A percentile compares a stretch with the other conserved stretches of the same genome.
These are phyloP conservation scores for Axea sp. DNA, from an alignment of 2,888 invertebrate genomes.

Conservation along the genomic window DNA sequence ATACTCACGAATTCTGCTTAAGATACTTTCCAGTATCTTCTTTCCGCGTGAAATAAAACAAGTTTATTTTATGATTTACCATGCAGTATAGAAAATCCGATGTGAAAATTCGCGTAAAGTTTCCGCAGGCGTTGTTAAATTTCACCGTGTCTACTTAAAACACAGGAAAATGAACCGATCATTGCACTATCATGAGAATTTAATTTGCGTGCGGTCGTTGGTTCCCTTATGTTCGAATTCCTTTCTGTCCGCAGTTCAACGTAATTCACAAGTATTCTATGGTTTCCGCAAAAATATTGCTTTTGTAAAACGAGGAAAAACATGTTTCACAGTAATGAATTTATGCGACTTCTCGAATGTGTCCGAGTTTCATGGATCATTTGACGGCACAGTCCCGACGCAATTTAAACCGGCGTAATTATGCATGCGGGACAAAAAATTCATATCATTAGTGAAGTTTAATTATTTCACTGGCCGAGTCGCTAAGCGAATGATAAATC, in stretches of 20 bases:
- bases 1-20: too few species aligned
- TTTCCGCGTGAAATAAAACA: too few species aligned
- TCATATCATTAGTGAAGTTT: conserved; percentile 40
- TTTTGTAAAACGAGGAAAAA: conserved; percentile 28
- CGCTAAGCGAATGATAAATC: conserved; percentile 6
- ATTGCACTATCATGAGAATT: conserved; percentile 13
- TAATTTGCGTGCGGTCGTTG: conserved; percentile 12
- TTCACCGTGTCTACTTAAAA: background rate
- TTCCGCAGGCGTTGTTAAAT: background rate
- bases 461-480: conserved; percentile 18
- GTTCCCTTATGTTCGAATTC: background rate
- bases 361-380: conserved; percentile 39
- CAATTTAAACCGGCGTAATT: conserved; percentile 32
- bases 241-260: conserved; percentile 19
- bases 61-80: too few species aligned
- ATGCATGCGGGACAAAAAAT: conserved; percentile 37
- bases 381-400: conserved; percentile 14
- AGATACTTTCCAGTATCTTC: too few species aligned
- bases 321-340: conserved; percentile 42
- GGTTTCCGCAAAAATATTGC: conserved; percentile 34
- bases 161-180: background rate
- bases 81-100: too few species aligned
- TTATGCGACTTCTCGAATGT: conserved; percentile 33
- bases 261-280: conserved; percentile 35
- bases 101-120: background rate